A percentile compares a stretch with the other conserved stretches of the same genome.
phyloP scores from a whole-genome alignment of 2,113 vertebrate genomes.

The Gnathonemus longibarbis region DNA sequence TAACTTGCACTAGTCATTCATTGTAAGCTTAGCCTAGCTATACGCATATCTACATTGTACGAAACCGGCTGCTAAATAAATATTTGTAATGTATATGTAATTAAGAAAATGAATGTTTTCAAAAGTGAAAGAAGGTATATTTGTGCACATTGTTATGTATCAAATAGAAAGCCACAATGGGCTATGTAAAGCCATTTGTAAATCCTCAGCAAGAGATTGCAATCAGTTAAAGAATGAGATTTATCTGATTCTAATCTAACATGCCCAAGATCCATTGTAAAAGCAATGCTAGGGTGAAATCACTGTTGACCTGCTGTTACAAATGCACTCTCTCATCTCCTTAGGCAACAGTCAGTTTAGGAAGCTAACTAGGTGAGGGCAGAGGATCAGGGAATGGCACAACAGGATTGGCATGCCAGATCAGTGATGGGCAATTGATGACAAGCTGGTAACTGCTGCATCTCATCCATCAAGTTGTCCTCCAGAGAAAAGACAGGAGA shows the following conservation, averaged over 20 bases:
- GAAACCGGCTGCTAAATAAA: background rate
- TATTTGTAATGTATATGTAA: background rate
- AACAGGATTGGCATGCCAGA: background rate
- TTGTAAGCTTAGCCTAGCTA: background rate
- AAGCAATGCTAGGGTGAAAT: background rate
- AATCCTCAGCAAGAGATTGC: background rate
- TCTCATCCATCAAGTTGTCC: conserved; percentile 42
- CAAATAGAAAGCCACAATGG: background rate
- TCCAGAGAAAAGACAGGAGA: background rate
- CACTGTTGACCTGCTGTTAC: background rate
- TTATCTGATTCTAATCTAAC: background rate
- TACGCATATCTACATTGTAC: background rate
- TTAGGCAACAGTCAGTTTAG: background rate
- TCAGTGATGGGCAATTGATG: conserved; percentile 40
- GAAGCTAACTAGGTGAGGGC: background rate
- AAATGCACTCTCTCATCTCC: conserved; percentile 1
- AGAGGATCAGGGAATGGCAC: background rate
- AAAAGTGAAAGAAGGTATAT: background rate
- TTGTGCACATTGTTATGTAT: background rate
- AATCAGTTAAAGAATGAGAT: background rate
- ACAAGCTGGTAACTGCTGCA: conserved; percentile 40
- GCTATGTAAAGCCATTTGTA: background rate
- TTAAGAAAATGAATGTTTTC: background rate
- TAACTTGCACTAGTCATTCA: background rate
- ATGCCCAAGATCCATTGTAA: background rate